phyloP scores from a whole-genome alignment of 1,140 invertebrate genomes.

The Drosophila pachea region DNA sequence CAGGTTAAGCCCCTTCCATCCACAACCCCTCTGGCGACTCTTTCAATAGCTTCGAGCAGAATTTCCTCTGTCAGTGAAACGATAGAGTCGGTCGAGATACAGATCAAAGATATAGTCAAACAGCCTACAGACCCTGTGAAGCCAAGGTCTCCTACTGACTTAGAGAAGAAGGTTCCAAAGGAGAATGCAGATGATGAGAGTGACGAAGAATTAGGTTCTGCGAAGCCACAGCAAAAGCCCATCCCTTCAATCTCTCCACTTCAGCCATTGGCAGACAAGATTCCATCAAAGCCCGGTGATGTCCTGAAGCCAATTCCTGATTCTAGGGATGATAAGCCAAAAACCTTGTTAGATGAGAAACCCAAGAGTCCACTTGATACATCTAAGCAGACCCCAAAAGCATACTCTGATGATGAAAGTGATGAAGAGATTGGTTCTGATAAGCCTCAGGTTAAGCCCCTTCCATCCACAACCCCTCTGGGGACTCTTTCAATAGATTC shows the following conservation, averaged over 20 bases:
- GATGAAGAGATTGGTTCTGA: constrained; percentile 19
- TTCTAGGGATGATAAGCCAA: neutral
- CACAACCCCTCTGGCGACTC: neutral
- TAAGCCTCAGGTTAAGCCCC: constrained; percentile 1
- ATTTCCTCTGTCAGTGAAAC: constrained; percentile 1
- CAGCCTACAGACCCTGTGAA: neutral
- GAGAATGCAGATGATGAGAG: constrained; percentile 9
- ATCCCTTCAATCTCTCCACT: neutral
- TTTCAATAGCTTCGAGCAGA: neutral
- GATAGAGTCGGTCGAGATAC: neutral
- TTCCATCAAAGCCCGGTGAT: neutral
- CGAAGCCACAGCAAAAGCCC: constrained; percentile 1
- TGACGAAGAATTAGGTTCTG: neutral
- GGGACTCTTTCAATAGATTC: too few relatives aligned
- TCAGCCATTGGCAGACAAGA: constrained; percentile 13
- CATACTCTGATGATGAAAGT: constrained; percentile 32
- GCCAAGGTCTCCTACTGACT: constrained; percentile 15
- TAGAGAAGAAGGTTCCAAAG: neutral
- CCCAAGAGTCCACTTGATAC: constrained; percentile 21
- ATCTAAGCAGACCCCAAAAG: constrained; percentile 5
- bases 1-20: constrained; percentile 7
- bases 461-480: neutral
- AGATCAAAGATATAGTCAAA: neutral
- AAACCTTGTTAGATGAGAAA: constrained; percentile 23
- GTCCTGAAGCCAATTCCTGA: neutral